A percentile compares a stretch with the other conserved stretches of the same genome.
These are phyloP conservation scores for Chironomus striatipennis DNA, from an alignment of 1,140 invertebrate genomes.

Conservation along the genomic window DNA sequence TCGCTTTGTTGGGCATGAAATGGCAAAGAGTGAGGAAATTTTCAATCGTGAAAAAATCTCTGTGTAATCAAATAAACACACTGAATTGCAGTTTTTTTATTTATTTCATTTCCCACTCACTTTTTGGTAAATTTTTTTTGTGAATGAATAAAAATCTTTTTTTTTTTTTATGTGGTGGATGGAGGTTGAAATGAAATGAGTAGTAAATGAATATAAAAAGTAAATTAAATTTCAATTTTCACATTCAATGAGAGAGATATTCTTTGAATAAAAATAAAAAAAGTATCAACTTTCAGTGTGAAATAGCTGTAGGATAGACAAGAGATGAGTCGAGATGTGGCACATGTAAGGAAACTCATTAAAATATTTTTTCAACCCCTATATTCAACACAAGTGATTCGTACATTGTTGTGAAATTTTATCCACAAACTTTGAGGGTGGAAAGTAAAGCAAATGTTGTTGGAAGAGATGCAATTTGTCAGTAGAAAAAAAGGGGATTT, in stretches of 20 bases:
- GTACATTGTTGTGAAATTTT: conserved; percentile 9
- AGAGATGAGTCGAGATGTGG: neutral
- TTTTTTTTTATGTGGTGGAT: no score
- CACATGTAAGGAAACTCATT: neutral
- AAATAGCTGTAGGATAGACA: no score
- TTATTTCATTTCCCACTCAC: neutral
- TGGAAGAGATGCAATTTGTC: conserved; percentile 2
- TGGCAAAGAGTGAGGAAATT: neutral
- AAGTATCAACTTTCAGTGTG: neutral
- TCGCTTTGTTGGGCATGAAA: conserved; percentile 6
- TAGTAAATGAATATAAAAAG: neutral
- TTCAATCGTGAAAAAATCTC: neutral
- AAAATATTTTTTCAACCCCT: neutral
- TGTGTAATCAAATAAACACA: neutral
- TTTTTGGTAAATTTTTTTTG: conserved; percentile 9
- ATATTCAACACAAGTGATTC: neutral
- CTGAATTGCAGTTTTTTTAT: neutral
- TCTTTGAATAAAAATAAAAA: neutral
- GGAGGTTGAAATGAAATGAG: no score
- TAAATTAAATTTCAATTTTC: conserved; percentile 1
- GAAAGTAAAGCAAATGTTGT: neutral
- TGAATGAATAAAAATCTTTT: neutral
- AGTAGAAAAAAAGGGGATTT: neutral
- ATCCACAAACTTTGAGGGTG: neutral
- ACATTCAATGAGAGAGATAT: no score